Conservation (phyloP, 2,113 vertebrate genomes). For the rabbit (Oryctolagus cuniculus) region DNA sequence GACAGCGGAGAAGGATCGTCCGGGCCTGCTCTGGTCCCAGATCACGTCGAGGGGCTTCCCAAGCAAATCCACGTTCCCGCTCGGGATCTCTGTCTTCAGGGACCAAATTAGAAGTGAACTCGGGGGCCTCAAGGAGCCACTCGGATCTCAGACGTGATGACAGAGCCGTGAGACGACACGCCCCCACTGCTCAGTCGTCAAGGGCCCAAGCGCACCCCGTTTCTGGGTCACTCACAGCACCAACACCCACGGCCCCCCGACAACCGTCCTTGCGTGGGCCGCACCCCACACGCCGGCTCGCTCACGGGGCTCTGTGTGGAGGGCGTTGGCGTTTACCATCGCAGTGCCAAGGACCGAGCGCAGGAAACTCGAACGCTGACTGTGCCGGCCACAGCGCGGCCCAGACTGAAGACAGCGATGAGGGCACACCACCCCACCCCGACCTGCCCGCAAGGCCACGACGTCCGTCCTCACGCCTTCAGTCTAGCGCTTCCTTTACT, state of each 20-base stretch:
- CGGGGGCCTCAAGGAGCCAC: background rate
- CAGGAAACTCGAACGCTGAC: background rate
- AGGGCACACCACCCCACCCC: slow-evolving; percentile 37
- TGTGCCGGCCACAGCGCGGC: slow-evolving; percentile 74
- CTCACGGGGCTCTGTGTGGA: slow-evolving; percentile 73
- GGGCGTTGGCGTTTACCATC: slow-evolving; percentile 70
- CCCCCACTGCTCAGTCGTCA: accelerated
- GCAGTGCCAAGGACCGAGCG: too few species aligned
- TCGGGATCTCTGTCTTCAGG: background rate
- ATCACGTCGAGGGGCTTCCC: background rate
- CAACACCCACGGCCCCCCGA: accelerated
- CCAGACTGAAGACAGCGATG: slow-evolving; percentile 74
- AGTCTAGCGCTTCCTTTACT: slow-evolving; percentile 70
- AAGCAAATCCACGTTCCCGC: accelerated
- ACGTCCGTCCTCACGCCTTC: slow-evolving; percentile 42
- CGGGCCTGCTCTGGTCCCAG: background rate
- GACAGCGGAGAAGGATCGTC: accelerated
- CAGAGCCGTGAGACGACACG: accelerated
- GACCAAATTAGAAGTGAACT: background rate
- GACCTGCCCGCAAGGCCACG: slow-evolving; percentile 26
- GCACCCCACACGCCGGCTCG: background rate
- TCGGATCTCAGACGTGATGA: accelerated
- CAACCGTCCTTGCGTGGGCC: background rate
- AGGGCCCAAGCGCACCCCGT: accelerated
- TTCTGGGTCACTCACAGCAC: background rate